These are phyloP conservation scores for Melipona beecheii DNA, from an alignment of 2,888 invertebrate species.

Conservation along the genomic window DNA sequence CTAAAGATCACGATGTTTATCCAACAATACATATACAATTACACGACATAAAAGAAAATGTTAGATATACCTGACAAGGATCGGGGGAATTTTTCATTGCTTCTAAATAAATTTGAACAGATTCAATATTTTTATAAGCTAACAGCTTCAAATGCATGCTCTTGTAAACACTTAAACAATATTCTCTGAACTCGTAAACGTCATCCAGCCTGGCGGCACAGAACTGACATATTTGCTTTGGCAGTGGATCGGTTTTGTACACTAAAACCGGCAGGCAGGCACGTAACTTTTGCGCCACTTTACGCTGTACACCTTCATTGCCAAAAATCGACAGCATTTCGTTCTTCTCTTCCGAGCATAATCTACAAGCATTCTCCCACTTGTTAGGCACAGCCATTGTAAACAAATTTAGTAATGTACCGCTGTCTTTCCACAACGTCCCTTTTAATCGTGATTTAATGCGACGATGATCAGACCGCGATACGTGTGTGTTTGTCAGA, in stretches of 20 bases:
- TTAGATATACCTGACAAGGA: conserved; percentile 76
- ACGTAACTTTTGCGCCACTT: conserved; percentile 76
- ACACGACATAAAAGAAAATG: neutral
- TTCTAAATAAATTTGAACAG: conserved; percentile 76
- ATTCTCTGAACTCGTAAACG: conserved; percentile 77
- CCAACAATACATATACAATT: neutral
- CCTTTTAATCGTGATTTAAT: neutral
- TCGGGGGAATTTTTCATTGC: conserved; percentile 79
- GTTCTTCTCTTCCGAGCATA: conserved; percentile 76
- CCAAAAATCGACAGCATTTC: conserved; percentile 80
- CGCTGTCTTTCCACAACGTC: neutral
- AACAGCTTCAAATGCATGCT: conserved; percentile 75
- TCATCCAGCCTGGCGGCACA: conserved; percentile 79
- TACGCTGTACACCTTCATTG: conserved; percentile 76
- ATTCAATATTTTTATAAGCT: conserved; percentile 65
- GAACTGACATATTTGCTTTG: conserved; percentile 80
- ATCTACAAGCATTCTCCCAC: conserved; percentile 76
- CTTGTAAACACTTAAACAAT: conserved; percentile 77
- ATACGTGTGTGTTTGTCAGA: conserved; percentile 24
- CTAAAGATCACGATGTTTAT: conserved; percentile 54
- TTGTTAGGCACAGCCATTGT: conserved; percentile 66
- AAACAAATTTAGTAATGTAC: conserved; percentile 36
- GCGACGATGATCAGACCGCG: conserved; percentile 5
- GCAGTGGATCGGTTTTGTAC: conserved; percentile 80
- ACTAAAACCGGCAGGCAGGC: conserved; percentile 79